Evolutionary conservation across 2,113 vertebrate genomes (phyloP), one percentile per base, ranked within the genome.

Genomic region (Petrocephalus microphthalmus): DNA sequence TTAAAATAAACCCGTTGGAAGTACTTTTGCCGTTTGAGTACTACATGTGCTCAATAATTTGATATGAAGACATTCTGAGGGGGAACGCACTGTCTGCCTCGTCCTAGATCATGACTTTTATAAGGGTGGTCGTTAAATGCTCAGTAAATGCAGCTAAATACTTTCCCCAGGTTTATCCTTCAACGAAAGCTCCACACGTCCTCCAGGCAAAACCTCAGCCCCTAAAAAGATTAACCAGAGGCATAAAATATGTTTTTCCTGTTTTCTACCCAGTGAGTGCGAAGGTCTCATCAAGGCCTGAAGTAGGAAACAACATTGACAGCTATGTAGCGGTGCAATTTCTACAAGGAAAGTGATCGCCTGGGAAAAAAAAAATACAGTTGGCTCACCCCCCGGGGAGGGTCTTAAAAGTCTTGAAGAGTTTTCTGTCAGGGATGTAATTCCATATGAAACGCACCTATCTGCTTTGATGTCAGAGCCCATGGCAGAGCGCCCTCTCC

Each of bases 171-270:
- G 49, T 85, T 85, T 83, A 20, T 49, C 13, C 45, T 22, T 11
- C n/a, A 22, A 53, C 0, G 13, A 85, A 54, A 54, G 22, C 84
- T 19, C 51, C 49, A 25, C 0, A 11, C 25, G 11, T 22, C 84
- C 84, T 33, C 17, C 54, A 85, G 84, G 22, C 22, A 25, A 11
- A 85, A 53, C 84, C 22, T 29, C 51, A 51, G 25, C 13, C 51
- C 83, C 22, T 49, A 85, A 85, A 85, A 85, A 49, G 49, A 85
- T 85, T 85, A 85, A 53, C 51, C 47, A 54, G 49, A 33, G 51
- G 47, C 51, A 33, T 85, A 54, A 29, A 85, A 85, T 85, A 29
- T 53, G 29, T 53, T 10, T 37, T 54, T 54, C 29, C 84, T 54
- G 84, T n/a, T 53, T 54, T 53, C 51, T 54, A 33, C 45, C 6